These are phyloP conservation scores for Linnaemya vulpina DNA, from an alignment of 2,888 invertebrate species.

Conservation along the genomic window DNA sequence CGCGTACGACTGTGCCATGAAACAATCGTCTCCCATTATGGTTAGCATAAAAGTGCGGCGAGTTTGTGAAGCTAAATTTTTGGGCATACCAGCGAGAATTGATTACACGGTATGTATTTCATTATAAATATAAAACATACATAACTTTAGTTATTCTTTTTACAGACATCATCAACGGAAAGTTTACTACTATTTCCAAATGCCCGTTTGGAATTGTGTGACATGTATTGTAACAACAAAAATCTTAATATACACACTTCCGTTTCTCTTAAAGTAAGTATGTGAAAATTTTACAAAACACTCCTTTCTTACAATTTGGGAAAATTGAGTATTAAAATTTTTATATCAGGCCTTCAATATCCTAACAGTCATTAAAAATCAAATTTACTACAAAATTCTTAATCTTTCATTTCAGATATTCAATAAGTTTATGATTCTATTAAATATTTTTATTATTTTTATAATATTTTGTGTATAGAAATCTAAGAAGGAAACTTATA, in stretches of 20 bases:
- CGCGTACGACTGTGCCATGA: slow-evolving; percentile 98
- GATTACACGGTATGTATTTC: slow-evolving; percentile 79
- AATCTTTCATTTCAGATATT: too few relatives aligned
- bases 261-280: slow-evolving; percentile 80
- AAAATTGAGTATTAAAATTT: background rate
- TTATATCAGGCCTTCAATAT: background rate
- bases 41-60: slow-evolving; percentile 97
- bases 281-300: background rate
- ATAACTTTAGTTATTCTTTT: slow-evolving; percentile 4
- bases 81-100: slow-evolving; percentile 85
- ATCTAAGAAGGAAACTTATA: too few relatives aligned
- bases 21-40: slow-evolving; percentile 95
- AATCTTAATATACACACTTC: slow-evolving; percentile 80
- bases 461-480: background rate
- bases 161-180: slow-evolving; percentile 80
- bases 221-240: slow-evolving; percentile 83
- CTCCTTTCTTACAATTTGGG: background rate
- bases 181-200: slow-evolving; percentile 82
- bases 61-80: slow-evolving; percentile 90
- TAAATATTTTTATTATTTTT: background rate
- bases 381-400: background rate
- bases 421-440: background rate
- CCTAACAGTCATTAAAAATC: background rate
- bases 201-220: slow-evolving; percentile 82
- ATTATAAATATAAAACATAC: background rate